These are phyloP conservation scores for Muscidifurax raptorellus DNA, from an alignment of 1,140 invertebrate genomes.

Conservation along the genomic window DNA sequence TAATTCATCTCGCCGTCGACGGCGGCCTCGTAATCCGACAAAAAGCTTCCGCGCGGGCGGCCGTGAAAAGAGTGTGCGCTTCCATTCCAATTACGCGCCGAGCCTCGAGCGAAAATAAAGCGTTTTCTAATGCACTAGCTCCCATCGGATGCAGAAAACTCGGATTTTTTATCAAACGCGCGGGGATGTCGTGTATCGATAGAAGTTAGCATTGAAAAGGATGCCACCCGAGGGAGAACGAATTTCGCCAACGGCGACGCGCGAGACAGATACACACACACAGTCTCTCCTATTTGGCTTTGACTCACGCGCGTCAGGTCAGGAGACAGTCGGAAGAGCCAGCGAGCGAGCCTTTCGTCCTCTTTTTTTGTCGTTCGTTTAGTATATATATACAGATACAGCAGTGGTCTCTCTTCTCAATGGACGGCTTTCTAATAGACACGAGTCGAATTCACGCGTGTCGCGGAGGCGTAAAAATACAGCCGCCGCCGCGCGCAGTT, in stretches of 20 bases:
- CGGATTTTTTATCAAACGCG: not conserved
- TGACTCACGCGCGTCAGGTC: not conserved
- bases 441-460: not conserved
- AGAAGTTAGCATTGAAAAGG: not conserved
- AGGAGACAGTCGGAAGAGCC: not conserved
- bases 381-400: not conserved
- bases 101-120: not conserved
- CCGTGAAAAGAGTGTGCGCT: not conserved
- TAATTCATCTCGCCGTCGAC: slow-evolving; percentile 29
- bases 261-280: too few species aligned
- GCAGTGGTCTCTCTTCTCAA: not conserved
- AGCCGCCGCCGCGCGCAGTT: not conserved
- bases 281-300: slow-evolving; percentile 25
- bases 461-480: slow-evolving; percentile 33
- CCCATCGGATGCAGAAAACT: not conserved
- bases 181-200: not conserved
- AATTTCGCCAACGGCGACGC: not conserved
- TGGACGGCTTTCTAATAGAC: slow-evolving; percentile 43
- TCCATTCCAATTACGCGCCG: not conserved
- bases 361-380: not conserved
- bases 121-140: not conserved
- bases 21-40: slow-evolving; percentile 19
- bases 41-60: not conserved
- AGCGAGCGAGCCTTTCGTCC: slow-evolving; percentile 1
- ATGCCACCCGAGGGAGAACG: not conserved